Percentiles rank a stretch among this genome's conserved stretches.
These are phyloP conservation scores for Exocentrus adspersus DNA, from an alignment of 2,888 invertebrate genomes.

Conservation along the genomic window DNA sequence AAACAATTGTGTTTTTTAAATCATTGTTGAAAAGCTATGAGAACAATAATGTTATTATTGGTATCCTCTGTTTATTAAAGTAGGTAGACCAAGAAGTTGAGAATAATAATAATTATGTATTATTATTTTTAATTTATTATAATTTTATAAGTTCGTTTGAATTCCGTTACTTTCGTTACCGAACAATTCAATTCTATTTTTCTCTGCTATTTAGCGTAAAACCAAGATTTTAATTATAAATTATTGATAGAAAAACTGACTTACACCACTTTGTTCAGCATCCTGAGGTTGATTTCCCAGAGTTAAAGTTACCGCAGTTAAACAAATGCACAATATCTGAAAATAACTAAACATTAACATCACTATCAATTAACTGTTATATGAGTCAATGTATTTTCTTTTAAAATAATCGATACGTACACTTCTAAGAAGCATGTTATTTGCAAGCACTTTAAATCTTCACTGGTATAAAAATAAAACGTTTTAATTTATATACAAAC, in stretches of 20 bases:
- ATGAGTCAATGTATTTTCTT: background rate
- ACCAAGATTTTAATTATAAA: too few species aligned
- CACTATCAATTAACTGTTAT: background rate
- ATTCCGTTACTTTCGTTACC: too few species aligned
- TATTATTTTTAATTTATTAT: too few species aligned
- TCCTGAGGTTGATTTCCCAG: background rate
- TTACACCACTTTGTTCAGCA: background rate
- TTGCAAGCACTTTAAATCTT: background rate
- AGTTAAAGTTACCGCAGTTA: background rate
- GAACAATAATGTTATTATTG: too few species aligned
- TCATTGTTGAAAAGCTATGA: too few species aligned
- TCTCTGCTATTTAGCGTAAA: too few species aligned
- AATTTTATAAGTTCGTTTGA: too few species aligned
- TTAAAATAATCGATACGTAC: constrained; percentile 5
- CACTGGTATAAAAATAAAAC: constrained; percentile 7
- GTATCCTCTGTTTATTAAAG: too few species aligned
- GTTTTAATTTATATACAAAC: constrained; percentile 14
- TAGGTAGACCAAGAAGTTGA: too few species aligned
- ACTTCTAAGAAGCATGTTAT: constrained; percentile 12
- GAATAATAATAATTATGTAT: too few species aligned
- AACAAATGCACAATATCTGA: constrained; percentile 7
- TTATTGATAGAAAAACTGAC: background rate
- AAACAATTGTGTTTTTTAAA: too few species aligned
- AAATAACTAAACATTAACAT: constrained; percentile 11
- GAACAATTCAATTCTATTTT: too few species aligned